Base-by-base conservation (phyloP, 2,113 vertebrate species). In the Tursiops truncatus region DNA sequence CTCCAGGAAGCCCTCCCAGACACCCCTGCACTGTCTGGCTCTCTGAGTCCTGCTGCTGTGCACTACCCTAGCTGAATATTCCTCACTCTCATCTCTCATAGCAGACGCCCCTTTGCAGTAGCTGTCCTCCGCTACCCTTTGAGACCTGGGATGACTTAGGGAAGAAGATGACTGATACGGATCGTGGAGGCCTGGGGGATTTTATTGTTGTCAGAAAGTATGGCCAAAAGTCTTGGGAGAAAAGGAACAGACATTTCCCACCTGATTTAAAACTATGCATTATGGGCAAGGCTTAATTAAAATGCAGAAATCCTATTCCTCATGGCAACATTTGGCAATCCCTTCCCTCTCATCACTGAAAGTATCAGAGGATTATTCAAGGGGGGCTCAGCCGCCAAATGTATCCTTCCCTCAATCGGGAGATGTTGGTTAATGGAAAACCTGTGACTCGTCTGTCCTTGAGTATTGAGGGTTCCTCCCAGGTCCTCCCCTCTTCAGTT, bases 211-310 rank as follows among this genome's bases (percentile, higher is more conserved):
- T 93, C 33, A 44, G 20, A 31, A 73, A 79, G 17, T 53, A 10
- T 68, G 38, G 62, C n/a, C 36, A 28, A 26, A 73, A 88, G 63
- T 67, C 26, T 91, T 58, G 36, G 23, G 38, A 90, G 63, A 84
- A 67, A 88, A 67, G 76, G 67, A 82, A 68, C 38, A 62, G 38
- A 83, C 13, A 44, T 73, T 91, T 96, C 28, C 8, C n/a, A 44
- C 65, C 26, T 76, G 38, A 70, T 81, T 60, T 70, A 70, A 81
- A 93, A 88, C n/a, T 65, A 44, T 13, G 3, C 26, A 50, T 56
- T 92, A 15, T 38, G 63, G 60, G 38, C 67, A 87, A 94, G 56
- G 26, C 53, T 92, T 82, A 82, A 80, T 25, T 89, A 92, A 85
- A n/a, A 44, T 83, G 25, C 56, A 94, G n/a, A 82, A 90, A 44